Conservation (phyloP, 2,888 invertebrate species). For the Zaprionus lineosus region DNA sequence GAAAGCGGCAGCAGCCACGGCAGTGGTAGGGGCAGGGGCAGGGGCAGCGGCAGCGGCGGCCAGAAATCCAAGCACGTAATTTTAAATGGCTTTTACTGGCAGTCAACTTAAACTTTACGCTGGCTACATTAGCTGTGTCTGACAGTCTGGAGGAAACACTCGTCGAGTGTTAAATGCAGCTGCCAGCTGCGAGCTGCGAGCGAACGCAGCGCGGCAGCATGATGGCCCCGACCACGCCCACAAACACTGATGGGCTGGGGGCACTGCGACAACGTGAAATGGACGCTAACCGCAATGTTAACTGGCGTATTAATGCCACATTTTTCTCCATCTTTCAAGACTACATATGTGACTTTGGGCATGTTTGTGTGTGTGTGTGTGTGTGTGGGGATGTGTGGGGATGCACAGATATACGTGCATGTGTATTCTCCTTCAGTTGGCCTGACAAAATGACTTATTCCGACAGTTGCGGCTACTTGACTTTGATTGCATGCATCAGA, state of each 20-base stretch:
- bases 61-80: slow-evolving; percentile 80
- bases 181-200: slow-evolving; percentile 58
- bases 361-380: slow-evolving; percentile 6
- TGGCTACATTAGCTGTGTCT: slow-evolving; percentile 69
- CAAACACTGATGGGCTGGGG: slow-evolving; percentile 21
- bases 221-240: slow-evolving; percentile 33
- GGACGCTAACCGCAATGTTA: slow-evolving; percentile 75
- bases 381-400: neutral
- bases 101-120: slow-evolving; percentile 78
- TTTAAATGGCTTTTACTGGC: slow-evolving; percentile 80
- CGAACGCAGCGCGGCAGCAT: slow-evolving; percentile 19
- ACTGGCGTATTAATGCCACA: slow-evolving; percentile 73
- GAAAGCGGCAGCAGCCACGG: slow-evolving; percentile 28
- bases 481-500: slow-evolving; percentile 74
- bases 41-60: slow-evolving; percentile 21
- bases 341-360: neutral
- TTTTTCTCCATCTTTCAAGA: slow-evolving; percentile 28
- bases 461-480: slow-evolving; percentile 69
- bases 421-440: slow-evolving; percentile 22
- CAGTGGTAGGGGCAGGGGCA: slow-evolving; percentile 3
- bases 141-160: slow-evolving; percentile 62
- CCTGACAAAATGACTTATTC: slow-evolving; percentile 61
- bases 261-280: slow-evolving; percentile 62
- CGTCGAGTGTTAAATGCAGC: slow-evolving; percentile 75
- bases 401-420: neutral